Evolutionary conservation across 2,797 vertebrate genomes (phyloP), one percentile per base, ranked within the genome.

Genomic region (Spondyliosoma cantharus): DNA sequence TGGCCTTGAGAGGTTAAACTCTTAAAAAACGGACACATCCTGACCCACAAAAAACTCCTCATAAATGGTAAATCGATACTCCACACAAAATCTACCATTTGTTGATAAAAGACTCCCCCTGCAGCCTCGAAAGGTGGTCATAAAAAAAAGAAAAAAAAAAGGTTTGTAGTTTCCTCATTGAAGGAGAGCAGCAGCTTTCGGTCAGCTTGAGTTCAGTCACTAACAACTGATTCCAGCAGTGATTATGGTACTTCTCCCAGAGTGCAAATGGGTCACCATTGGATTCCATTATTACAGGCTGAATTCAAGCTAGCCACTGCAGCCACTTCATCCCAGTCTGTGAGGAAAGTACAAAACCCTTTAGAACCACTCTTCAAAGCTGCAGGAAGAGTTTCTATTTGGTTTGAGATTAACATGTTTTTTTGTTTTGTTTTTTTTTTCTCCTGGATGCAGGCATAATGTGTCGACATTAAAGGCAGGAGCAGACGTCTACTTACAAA

Each of bases 221-320:
- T 5, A 52, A 76, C 63, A 70, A 69, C 52, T 20, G 43, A 29
- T 58, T 65, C 25, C 25, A 53, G 2, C 22, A 25, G 25, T 68
- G 29, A 71, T 29, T 70, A 53, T 20, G 24, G 17, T 42, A 1
- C 5, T 45, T 56, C 49, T n/a, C 19, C 19, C 19, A 54, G 12
- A 42, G 83, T 48, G 48, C 65, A 69, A 71, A 78, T 61, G 32
- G 24, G 22, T 56, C 63, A 56, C 27, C 3, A 20, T 60, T 63
- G 17, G 1, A 64, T 50, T 52, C 19, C 5, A 22, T 46, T 62
- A n/a, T 66, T 48, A 61, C 2, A 42, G 32, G 12, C 20, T 29
- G 24, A 61, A 50, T 17, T 27, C 49, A 66, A 19, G 19, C 22
- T n/a, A 53, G 54, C 29, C 60, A 24, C 27, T 25, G 25, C n/a